A percentile compares a stretch with the other conserved stretches of the same genome.
Conservation (phyloP, 2,888 invertebrate species). For the Andrena dorsata region DNA sequence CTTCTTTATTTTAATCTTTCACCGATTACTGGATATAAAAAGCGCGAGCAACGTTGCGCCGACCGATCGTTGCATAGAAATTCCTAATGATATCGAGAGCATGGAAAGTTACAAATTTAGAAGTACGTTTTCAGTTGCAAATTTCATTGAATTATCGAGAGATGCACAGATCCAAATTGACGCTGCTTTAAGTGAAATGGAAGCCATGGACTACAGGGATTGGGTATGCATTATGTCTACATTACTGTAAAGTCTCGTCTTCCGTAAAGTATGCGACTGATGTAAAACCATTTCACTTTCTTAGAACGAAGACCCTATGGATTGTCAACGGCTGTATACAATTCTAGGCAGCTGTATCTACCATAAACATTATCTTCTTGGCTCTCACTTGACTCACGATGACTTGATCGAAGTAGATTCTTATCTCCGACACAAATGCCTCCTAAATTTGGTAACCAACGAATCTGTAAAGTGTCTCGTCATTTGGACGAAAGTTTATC, state of each 20-base stretch:
- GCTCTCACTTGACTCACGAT: slow-evolving; percentile 91
- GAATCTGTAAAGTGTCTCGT: slow-evolving; percentile 90
- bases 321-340: slow-evolving; percentile 90
- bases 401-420: slow-evolving; percentile 92
- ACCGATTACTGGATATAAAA: slow-evolving; percentile 84
- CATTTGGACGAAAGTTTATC: slow-evolving; percentile 92
- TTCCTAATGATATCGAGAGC: slow-evolving; percentile 49
- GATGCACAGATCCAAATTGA: slow-evolving; percentile 93
- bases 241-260: slow-evolving; percentile 35
- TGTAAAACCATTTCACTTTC: neutral
- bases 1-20: slow-evolving; percentile 88
- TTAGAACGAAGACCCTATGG: slow-evolving; percentile 91
- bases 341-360: slow-evolving; percentile 89
- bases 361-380: slow-evolving; percentile 90
- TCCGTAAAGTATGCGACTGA: slow-evolving; percentile 6
- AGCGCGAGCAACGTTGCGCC: slow-evolving; percentile 29
- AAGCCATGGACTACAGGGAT: slow-evolving; percentile 96
- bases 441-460: slow-evolving; percentile 89
- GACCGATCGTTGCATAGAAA: slow-evolving; percentile 22
- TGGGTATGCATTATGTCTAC: slow-evolving; percentile 87
- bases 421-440: slow-evolving; percentile 91
- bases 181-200: slow-evolving; percentile 94
- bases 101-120: slow-evolving; percentile 86
- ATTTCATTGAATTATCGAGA: slow-evolving; percentile 89
- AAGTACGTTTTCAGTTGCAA: slow-evolving; percentile 88